These are phyloP conservation scores for Leptopilina drosophilae DNA, from an alignment of 2,888 invertebrate genomes.

Conservation along the genomic window DNA sequence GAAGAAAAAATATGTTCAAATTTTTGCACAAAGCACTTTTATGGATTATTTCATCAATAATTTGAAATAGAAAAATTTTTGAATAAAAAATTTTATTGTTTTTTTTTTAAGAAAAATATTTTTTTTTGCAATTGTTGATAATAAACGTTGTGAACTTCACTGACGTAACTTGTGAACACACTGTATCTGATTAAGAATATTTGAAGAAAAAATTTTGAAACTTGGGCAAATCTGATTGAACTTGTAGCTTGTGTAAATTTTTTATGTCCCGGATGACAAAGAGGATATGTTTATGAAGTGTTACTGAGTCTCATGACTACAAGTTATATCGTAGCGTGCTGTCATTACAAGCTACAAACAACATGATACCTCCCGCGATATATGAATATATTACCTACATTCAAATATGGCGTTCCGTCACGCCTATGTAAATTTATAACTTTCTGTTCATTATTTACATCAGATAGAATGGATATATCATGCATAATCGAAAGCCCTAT, in stretches of 20 bases:
- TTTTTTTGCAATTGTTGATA: too few species aligned
- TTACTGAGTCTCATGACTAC: conserved; percentile 62
- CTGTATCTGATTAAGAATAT: background rate
- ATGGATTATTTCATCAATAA: too few species aligned
- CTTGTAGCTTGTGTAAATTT: conserved; percentile 42
- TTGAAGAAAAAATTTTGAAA: conserved; percentile 39
- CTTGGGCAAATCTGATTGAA: conserved; percentile 34
- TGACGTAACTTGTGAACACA: too few species aligned
- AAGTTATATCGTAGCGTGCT: conserved; percentile 55
- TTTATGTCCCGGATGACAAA: conserved; percentile 57
- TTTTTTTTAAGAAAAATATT: too few species aligned
- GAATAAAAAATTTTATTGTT: too few species aligned
- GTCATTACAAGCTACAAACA: conserved; percentile 60
- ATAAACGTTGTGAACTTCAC: too few species aligned
- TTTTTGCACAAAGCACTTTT: too few species aligned
- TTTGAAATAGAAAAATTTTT: too few species aligned
- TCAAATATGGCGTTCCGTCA: conserved; percentile 55
- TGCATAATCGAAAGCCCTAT: conserved; percentile 23
- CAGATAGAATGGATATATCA: background rate
- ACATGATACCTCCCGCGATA: conserved; percentile 60
- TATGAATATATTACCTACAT: conserved; percentile 57
- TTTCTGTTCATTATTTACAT: conserved; percentile 29
- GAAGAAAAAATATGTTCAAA: too few species aligned
- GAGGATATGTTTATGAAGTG: conserved; percentile 66
- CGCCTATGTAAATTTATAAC: conserved; percentile 52